Conservation (phyloP, 2,113 vertebrate species). For the Pangasianodon hypophthalmus region DNA sequence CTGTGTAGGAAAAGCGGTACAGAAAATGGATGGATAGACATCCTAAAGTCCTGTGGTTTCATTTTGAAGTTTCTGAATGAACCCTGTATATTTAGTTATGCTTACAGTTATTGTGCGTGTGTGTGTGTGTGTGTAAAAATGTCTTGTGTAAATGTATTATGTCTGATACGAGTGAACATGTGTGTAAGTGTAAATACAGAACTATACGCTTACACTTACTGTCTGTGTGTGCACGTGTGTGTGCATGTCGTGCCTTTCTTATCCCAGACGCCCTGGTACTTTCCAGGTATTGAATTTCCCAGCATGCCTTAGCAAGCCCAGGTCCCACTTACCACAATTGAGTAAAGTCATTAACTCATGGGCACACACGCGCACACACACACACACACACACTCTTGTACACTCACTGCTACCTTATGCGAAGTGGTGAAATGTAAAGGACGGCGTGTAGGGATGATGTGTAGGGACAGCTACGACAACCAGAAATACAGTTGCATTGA, state of each 20-base stretch:
- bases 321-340: slow-evolving; percentile 62
- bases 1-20: too few relatives aligned
- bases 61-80: background rate
- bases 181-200: background rate
- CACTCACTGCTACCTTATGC: background rate
- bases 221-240: background rate
- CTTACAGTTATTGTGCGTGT: background rate
- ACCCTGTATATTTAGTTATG: background rate
- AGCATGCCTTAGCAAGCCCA: slow-evolving; percentile 70
- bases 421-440: background rate
- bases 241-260: slow-evolving; percentile 24
- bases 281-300: slow-evolving; percentile 72
- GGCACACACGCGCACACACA: slow-evolving; percentile 31
- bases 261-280: slow-evolving; percentile 67
- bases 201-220: background rate
- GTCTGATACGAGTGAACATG: background rate
- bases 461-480: background rate
- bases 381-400: slow-evolving; percentile 3
- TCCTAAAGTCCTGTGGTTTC: background rate
- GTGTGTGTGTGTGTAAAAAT: background rate
- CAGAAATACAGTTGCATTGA: background rate
- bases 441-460: background rate
- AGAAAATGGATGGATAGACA: background rate
- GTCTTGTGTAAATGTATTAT: background rate
- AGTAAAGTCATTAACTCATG: slow-evolving; percentile 63